Base-by-base conservation (phyloP, 2,797 vertebrate species). In the Enoplosus armatus region DNA sequence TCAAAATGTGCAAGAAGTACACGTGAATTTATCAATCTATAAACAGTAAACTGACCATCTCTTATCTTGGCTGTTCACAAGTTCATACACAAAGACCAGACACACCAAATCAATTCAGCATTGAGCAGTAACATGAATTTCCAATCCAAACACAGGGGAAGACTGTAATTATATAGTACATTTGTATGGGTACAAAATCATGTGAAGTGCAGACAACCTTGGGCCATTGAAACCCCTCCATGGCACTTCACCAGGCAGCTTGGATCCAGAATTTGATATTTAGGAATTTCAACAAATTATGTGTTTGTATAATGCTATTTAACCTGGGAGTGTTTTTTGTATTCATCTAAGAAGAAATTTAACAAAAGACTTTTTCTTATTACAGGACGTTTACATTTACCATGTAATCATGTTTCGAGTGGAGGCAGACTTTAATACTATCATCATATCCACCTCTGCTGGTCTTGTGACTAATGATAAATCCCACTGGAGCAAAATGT, bases 381-480 rank as follows among this genome's bases (percentile, higher is more conserved):
- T 29, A 11, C 31, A 22, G 31, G 18, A 53, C n/a, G 7, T 45
- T 45, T 18, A 47, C 20, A 47, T 47, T 47, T 47, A 22, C 6
- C 22, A 22, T 12, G 18, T 35, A 14, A 39, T 39, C 11, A 39
- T 39, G 37, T 39, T 39, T 33, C 8, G 31, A 33, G 31, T 33
- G 31, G 8, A 27, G n/a, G 8, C n/a, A 51, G 47, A 60, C 24
- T 12, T 51, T 37, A 35, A 31, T 31, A 26, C 31, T 15, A 37
- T 58, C 20, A 45, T 64, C 24, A 59, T 47, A 54, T 60, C 51
- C 29, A 54, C 62, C 47, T 47, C 18, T 64, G 35, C 37, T 43
- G 29, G 14, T 75, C 37, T 60, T 18, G 27, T 75, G n/a, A 63
- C 45, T 31, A 61, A 39, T 67, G 56, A 55, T 15, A 73, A 59